phyloP scores from a whole-genome alignment of 2,888 invertebrate species.

The Unio pictorum region DNA sequence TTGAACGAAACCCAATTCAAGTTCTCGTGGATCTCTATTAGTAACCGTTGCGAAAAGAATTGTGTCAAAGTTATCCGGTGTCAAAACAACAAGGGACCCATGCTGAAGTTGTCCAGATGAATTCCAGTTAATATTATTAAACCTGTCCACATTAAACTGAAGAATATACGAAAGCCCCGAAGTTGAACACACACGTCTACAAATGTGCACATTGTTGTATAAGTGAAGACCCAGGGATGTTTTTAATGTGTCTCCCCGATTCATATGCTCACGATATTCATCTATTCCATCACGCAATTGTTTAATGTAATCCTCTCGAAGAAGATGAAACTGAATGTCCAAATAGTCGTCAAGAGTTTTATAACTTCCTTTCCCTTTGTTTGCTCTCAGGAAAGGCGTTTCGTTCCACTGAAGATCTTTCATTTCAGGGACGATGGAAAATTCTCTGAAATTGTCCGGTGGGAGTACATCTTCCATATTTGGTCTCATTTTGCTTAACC shows the following conservation, averaged over 20 bases:
- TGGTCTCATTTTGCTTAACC: too few relatives aligned
- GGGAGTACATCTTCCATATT: slow-evolving; percentile 7
- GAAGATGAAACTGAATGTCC: slow-evolving; percentile 82
- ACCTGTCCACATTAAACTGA: slow-evolving; percentile 40
- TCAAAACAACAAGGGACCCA: slow-evolving; percentile 83
- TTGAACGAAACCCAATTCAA: slow-evolving; percentile 51
- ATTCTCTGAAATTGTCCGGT: slow-evolving; percentile 29
- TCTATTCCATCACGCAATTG: slow-evolving; percentile 81
- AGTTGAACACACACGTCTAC: slow-evolving; percentile 44
- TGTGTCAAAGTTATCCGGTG: slow-evolving; percentile 79
- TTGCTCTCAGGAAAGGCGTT: slow-evolving; percentile 75
- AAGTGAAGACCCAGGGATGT: slow-evolving; percentile 48
- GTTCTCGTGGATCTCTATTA: slow-evolving; percentile 45
- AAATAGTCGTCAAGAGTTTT: slow-evolving; percentile 81
- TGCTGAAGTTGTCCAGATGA: slow-evolving; percentile 78
- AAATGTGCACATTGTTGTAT: slow-evolving; percentile 60
- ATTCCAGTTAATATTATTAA: slow-evolving; percentile 68
- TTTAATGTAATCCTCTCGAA: slow-evolving; percentile 85
- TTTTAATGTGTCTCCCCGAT: slow-evolving; percentile 6
- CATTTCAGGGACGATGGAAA: slow-evolving; percentile 55
- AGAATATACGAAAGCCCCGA: slow-evolving; percentile 52
- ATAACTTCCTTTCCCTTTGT: slow-evolving; percentile 79
- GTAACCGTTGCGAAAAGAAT: slow-evolving; percentile 79
- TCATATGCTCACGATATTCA: slow-evolving; percentile 71
- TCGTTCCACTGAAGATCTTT: slow-evolving; percentile 64